phyloP scores from a whole-genome alignment of 2,113 vertebrate genomes.

The Hemicordylus capensis region DNA sequence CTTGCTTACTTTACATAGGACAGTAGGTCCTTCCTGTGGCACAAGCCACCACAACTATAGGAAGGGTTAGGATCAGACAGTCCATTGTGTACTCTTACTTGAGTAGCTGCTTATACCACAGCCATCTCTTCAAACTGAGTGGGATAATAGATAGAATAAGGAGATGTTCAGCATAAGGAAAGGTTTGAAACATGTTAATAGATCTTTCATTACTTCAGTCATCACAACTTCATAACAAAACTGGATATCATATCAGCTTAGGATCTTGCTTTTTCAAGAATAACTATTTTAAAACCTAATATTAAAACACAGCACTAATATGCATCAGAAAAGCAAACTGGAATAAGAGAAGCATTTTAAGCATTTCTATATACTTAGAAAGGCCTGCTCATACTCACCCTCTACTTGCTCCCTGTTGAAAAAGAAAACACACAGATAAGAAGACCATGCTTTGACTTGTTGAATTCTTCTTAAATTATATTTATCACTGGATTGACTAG shows the following conservation, averaged over 20 bases:
- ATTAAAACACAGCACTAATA: not conserved
- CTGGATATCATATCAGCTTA: not conserved
- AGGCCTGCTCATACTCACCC: slow-evolving; percentile 79
- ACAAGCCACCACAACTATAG: not conserved
- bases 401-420: slow-evolving; percentile 84
- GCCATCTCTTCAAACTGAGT: not conserved
- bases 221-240: not conserved
- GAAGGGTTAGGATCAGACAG: not conserved
- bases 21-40: not conserved
- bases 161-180: not conserved
- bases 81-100: not conserved
- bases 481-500: rapidly evolving
- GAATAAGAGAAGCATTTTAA: rapidly evolving
- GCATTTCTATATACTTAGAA: slow-evolving; percentile 13
- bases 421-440: slow-evolving; percentile 39
- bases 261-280: not conserved
- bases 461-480: not conserved
- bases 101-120: not conserved
- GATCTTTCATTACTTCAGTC: not conserved
- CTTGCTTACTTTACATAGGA: not conserved
- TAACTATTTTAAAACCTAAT: not conserved
- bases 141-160: not conserved
- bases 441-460: slow-evolving; percentile 18
- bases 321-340: not conserved
- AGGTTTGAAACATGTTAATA: not conserved